Evolutionary conservation across 2,113 vertebrate species (phyloP).

Genomic region (Mungos mungo): DNA sequence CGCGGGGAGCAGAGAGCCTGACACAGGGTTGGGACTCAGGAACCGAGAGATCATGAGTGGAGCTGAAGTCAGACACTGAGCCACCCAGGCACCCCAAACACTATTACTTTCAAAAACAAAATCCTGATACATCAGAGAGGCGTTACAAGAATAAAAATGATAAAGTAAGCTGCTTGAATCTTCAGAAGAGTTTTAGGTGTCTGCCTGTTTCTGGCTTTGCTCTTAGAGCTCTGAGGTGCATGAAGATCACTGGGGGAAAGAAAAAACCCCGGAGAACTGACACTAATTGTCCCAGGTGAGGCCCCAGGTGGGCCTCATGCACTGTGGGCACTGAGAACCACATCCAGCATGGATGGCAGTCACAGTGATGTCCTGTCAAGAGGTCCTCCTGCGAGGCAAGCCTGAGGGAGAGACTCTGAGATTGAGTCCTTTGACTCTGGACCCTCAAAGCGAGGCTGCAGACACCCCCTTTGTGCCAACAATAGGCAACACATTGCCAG

Average conservation of each 20-base stretch:
- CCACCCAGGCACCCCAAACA: neutral
- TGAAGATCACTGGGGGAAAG: neutral
- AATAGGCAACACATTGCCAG: neutral
- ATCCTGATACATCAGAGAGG: neutral
- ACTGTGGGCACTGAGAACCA: neutral
- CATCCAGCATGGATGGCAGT: neutral
- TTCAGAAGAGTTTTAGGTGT: neutral
- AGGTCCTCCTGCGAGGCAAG: neutral
- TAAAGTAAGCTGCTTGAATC: neutral
- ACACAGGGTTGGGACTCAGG: too few species aligned
- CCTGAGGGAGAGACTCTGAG: neutral
- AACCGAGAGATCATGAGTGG: too few species aligned
- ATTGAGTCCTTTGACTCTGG: neutral
- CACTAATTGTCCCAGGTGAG: neutral
- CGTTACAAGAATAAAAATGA: neutral
- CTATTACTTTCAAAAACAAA: neutral
- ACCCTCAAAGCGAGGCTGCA: neutral
- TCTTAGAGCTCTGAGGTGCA: accelerated
- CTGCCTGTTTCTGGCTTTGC: neutral
- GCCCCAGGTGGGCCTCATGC: neutral
- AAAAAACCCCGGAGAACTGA: neutral
- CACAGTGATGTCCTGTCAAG: neutral
- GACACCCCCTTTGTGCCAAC: neutral
- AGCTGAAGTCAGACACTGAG: too few species aligned
- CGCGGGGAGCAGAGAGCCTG: too few species aligned